Percentiles rank a stretch among this genome's conserved stretches.
Conservation (phyloP, 1,140 invertebrate species). For the Teleopsis dalmanni region DNA sequence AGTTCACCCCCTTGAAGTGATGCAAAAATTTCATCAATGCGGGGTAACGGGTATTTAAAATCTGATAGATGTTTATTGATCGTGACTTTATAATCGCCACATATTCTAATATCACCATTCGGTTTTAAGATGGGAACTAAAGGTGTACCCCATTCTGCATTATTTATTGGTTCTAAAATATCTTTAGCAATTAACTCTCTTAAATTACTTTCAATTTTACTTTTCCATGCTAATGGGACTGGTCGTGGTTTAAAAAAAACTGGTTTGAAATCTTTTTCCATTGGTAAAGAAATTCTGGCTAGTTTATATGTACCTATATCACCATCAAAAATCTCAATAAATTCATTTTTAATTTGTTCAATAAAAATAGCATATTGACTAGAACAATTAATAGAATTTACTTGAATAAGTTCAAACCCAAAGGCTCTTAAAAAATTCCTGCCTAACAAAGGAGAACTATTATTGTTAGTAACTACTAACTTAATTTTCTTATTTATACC, state of each 20-base stretch:
- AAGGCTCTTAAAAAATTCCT: slow-evolving; percentile 7
- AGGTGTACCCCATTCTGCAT: slow-evolving; percentile 22
- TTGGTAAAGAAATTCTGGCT: slow-evolving; percentile 4
- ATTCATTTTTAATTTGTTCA: slow-evolving; percentile 10
- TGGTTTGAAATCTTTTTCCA: slow-evolving; percentile 18
- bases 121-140: slow-evolving; percentile 21
- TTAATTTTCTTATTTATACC: slow-evolving; percentile 6
- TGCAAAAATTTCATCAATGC: slow-evolving; percentile 33
- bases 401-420: slow-evolving; percentile 11
- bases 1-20: slow-evolving; percentile 22
- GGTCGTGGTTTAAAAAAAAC: slow-evolving; percentile 24
- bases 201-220: slow-evolving; percentile 17
- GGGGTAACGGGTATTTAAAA: slow-evolving; percentile 38
- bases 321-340: slow-evolving; percentile 6
- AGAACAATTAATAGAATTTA: slow-evolving; percentile 7
- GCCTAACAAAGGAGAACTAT: slow-evolving; percentile 7
- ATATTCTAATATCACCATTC: slow-evolving; percentile 37
- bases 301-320: slow-evolving; percentile 6
- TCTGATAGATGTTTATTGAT: slow-evolving; percentile 15
- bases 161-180: slow-evolving; percentile 13
- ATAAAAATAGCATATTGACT: not conserved
- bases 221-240: slow-evolving; percentile 20
- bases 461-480: slow-evolving; percentile 4
- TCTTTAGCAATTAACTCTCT: slow-evolving; percentile 16
- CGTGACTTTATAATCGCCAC: slow-evolving; percentile 38